Evolutionary conservation across 1,140 invertebrate genomes (phyloP).

Genomic region (Globodera rostochiensis): DNA sequence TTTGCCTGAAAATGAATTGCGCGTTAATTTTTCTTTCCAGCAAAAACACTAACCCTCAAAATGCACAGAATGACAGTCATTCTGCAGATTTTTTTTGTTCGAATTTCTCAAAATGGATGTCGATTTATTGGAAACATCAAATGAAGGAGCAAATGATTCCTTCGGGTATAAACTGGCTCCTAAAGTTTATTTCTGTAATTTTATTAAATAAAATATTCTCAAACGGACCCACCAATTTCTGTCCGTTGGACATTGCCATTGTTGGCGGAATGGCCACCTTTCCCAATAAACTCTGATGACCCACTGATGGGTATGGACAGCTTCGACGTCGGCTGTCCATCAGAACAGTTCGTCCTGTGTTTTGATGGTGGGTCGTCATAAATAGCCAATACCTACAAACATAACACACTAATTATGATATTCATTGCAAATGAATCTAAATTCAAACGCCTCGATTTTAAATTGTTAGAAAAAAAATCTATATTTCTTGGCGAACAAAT

Average conservation of each 20-base stretch:
- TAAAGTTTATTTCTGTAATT: not conserved
- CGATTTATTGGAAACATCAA: not conserved
- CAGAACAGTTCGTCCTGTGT: not conserved
- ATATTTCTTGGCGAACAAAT: no score
- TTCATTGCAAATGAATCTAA: no score
- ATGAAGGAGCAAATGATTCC: not conserved
- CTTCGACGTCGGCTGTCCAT: not conserved
- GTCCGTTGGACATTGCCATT: not conserved
- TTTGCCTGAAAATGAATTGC: not conserved
- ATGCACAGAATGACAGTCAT: not conserved
- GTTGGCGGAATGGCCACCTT: not conserved
- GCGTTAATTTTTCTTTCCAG: not conserved
- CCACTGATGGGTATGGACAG: not conserved
- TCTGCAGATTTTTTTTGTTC: not conserved
- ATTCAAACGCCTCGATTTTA: no score
- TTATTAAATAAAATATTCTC: not conserved
- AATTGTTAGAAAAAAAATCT: no score
- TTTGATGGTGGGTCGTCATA: conserved; percentile 27
- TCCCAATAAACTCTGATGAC: not conserved
- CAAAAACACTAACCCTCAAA: conserved; percentile 5
- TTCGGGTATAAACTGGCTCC: no score
- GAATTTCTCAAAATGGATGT: conserved; percentile 7
- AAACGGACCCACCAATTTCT: not conserved
- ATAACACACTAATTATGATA: not conserved
- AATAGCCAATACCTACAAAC: conserved; percentile 19